Percentiles rank a stretch among this genome's conserved stretches.
Evolutionary conservation across 2,113 vertebrate genomes (phyloP).

Genomic region (Bothrops jararaca): DNA sequence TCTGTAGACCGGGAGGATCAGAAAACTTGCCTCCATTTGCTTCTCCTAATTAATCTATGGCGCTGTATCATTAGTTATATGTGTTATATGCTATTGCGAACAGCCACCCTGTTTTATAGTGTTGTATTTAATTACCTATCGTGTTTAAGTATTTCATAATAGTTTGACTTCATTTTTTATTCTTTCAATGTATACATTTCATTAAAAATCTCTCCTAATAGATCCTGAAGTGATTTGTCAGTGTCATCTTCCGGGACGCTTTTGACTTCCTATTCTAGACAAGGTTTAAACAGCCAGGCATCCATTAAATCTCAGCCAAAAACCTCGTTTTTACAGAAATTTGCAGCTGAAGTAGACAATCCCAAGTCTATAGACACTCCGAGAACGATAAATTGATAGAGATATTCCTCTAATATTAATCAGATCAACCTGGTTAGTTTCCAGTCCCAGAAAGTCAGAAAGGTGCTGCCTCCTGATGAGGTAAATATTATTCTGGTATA

Average conservation of each 20-base stretch:
- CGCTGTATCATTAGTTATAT: neutral
- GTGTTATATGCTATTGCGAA: neutral
- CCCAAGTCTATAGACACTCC: neutral
- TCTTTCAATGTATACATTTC: neutral
- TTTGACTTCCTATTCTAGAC: neutral
- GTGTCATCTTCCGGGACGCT: neutral
- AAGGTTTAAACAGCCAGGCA: neutral
- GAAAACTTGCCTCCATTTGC: neutral
- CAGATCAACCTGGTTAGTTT: neutral
- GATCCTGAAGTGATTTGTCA: neutral
- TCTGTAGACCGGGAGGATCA: neutral
- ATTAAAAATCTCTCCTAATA: neutral
- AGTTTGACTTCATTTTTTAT: neutral
- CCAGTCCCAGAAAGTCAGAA: neutral
- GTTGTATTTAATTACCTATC: neutral
- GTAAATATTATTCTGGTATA: neutral
- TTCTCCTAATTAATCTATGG: neutral
- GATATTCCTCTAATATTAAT: neutral
- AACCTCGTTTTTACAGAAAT: neutral
- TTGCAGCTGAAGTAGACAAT: neutral
- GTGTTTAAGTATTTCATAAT: neutral
- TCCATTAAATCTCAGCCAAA: neutral
- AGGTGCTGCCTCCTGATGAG: neutral
- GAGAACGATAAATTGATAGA: neutral
- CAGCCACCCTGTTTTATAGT: neutral